These are phyloP conservation scores for Halocynthia aurantium DNA, from an alignment of 23 tunicate genomes.

Conservation along the genomic window DNA sequence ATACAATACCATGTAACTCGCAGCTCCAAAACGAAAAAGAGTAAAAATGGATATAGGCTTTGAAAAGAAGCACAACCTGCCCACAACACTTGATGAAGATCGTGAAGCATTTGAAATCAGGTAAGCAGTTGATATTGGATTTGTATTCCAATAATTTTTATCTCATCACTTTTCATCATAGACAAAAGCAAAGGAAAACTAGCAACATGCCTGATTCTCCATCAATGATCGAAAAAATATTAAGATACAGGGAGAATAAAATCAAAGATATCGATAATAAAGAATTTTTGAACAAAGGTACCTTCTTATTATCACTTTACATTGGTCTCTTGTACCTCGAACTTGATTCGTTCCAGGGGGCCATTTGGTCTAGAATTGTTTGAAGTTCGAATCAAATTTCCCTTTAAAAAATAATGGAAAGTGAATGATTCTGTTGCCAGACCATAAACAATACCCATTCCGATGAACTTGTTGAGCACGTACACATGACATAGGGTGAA, in stretches of 20 bases:
- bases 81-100: conserved; percentile 81
- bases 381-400: too few species aligned
- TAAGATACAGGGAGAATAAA: conserved; percentile 33
- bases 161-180: too few species aligned
- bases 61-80: conserved; percentile 32
- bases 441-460: too few species aligned
- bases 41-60: conserved; percentile 20
- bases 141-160: background rate
- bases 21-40: conserved; percentile 35
- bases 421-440: too few species aligned
- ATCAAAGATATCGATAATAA: conserved; percentile 17
- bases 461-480: too few species aligned
- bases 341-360: too few species aligned
- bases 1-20: background rate
- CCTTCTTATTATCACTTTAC: too few species aligned
- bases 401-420: too few species aligned
- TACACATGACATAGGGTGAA: too few species aligned
- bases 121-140: background rate
- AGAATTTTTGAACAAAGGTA: conserved; percentile 1
- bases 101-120: conserved; percentile 30
- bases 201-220: conserved; percentile 17
- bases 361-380: too few species aligned
- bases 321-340: too few species aligned
- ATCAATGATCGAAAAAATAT: conserved; percentile 46
- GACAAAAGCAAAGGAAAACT: background rate